phyloP scores from a whole-genome alignment of 92 coral and sea anemone species.

The Actinostola sp. region DNA sequence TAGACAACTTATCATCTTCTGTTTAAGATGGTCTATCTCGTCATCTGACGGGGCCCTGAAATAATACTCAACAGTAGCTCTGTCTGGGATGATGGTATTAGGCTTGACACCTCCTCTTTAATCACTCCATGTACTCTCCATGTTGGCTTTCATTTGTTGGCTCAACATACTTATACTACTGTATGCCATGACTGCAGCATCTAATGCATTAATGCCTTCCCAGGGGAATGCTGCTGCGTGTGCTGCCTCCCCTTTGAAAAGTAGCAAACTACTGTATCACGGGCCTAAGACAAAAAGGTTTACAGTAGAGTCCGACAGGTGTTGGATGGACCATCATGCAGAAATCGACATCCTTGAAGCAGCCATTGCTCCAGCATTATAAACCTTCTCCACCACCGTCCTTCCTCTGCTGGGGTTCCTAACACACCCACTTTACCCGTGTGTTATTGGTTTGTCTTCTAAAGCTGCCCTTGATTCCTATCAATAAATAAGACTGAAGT shows the following conservation, averaged over 20 bases:
- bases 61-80: slow-evolving; percentile 53
- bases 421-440: slow-evolving; percentile 68
- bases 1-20: slow-evolving; percentile 70
- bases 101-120: slow-evolving; percentile 85
- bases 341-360: slow-evolving; percentile 81
- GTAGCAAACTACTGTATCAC: slow-evolving; percentile 56
- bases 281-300: slow-evolving; percentile 48
- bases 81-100: slow-evolving; percentile 91
- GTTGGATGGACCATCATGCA: slow-evolving; percentile 95
- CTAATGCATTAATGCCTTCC: slow-evolving; percentile 93
- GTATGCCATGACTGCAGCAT: slow-evolving; percentile 90
- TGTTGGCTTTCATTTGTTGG: slow-evolving; percentile 94
- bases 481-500: too few relatives aligned
- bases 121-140: slow-evolving; percentile 88
- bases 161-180: slow-evolving; percentile 75
- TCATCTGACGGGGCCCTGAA: slow-evolving; percentile 61
- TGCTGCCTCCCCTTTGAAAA: slow-evolving; percentile 77
- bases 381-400: slow-evolving; percentile 81
- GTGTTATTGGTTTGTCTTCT: slow-evolving; percentile 47
- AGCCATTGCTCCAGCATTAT: slow-evolving; percentile 69
- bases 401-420: slow-evolving; percentile 95
- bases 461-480: slow-evolving; percentile 87
- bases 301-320: slow-evolving; percentile 48
- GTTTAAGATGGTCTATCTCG: slow-evolving; percentile 59
- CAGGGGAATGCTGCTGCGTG: slow-evolving; percentile 98